Evolutionary conservation across 2,113 vertebrate species (phyloP).

Genomic region (Lasiurus cinereus): DNA sequence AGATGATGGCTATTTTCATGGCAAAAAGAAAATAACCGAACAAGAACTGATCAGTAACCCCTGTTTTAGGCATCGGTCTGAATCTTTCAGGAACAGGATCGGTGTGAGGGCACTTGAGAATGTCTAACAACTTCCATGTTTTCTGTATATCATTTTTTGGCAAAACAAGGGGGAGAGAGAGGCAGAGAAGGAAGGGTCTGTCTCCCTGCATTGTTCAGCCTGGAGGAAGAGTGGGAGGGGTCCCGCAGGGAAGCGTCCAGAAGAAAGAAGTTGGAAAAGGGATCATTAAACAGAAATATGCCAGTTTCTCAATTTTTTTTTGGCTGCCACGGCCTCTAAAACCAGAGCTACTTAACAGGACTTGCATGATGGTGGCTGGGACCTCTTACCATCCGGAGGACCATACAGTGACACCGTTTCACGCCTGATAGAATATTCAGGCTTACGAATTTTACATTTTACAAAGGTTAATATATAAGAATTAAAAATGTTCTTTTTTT

Average conservation of each 20-base stretch:
- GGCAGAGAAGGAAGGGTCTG: not conserved
- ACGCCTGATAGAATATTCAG: not conserved
- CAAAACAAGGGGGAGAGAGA: not conserved
- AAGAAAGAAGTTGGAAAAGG: constrained; percentile 15
- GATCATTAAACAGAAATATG: not conserved
- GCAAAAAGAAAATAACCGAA: constrained; percentile 44
- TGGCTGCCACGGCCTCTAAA: not conserved
- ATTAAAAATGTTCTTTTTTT: constrained; percentile 40
- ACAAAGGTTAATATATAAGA: constrained; percentile 51
- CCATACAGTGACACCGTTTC: not conserved
- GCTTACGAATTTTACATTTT: constrained; percentile 34
- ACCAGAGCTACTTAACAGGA: not conserved
- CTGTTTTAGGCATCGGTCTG: not conserved
- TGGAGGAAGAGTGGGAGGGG: not conserved
- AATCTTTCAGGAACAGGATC: constrained; percentile 24
- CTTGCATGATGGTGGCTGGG: constrained; percentile 13
- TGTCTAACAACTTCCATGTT: constrained; percentile 19
- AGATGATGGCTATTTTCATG: constrained; percentile 65
- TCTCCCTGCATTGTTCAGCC: not conserved
- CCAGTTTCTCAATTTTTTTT: not conserved
- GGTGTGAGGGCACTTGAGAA: constrained; percentile 48
- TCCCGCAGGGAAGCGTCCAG: not conserved
- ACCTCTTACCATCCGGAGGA: not conserved
- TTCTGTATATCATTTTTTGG: constrained; percentile 38
- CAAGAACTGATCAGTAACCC: not conserved